Conservation (phyloP, 2,113 vertebrate genomes). For the Scomber colias region DNA sequence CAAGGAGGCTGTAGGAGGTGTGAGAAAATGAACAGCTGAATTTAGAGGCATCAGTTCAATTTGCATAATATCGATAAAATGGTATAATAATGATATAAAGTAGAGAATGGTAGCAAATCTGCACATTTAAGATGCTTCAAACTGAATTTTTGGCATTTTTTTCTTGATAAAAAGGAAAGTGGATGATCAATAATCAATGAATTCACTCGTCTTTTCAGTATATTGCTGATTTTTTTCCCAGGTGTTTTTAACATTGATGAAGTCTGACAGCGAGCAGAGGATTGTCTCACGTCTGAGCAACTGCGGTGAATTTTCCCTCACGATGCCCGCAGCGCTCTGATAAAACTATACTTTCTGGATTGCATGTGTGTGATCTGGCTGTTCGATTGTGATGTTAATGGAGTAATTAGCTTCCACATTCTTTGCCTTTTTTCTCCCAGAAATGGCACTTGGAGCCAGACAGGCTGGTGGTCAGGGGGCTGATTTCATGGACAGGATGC, state of each 20-base stretch:
- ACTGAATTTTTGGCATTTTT: no score
- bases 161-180: no score
- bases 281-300: background rate
- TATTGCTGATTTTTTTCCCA: background rate
- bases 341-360: slow-evolving; percentile 4
- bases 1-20: background rate
- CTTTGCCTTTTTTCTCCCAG: slow-evolving; percentile 31
- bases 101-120: no score
- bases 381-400: slow-evolving; percentile 38
- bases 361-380: slow-evolving; percentile 24
- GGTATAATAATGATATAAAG: no score
- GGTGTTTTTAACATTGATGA: background rate
- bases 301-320: background rate
- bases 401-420: slow-evolving; percentile 51
- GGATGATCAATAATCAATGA: no score
- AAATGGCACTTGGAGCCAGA: slow-evolving; percentile 20
- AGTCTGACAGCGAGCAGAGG: background rate
- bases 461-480: slow-evolving; percentile 31
- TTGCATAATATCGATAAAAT: background rate
- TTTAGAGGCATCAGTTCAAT: background rate
- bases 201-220: background rate
- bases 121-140: no score
- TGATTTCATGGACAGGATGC: slow-evolving; percentile 28
- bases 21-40: background rate
- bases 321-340: background rate